Conservation (phyloP, 2,113 vertebrate species). For the Elanus axillaris region DNA sequence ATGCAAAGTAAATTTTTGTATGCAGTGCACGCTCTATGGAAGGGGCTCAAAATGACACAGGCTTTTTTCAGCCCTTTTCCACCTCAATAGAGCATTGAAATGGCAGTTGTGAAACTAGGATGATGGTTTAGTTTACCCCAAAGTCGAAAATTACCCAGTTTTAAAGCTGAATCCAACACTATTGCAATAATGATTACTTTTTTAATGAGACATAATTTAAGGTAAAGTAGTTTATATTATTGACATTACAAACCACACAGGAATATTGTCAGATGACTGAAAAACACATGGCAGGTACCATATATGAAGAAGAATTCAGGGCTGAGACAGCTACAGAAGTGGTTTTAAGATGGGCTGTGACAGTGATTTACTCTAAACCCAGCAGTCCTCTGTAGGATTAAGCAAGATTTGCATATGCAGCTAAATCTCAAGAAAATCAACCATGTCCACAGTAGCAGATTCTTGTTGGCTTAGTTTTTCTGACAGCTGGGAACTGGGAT, state of each 20-base stretch:
- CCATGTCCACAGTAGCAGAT: not conserved
- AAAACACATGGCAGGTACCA: not conserved
- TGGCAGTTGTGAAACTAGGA: not conserved
- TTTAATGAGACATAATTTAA: not conserved
- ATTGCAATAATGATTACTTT: not conserved
- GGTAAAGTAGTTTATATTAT: not conserved
- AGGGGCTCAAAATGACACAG: not conserved
- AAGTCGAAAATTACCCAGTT: not conserved
- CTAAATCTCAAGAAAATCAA: not conserved
- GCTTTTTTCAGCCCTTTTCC: not conserved
- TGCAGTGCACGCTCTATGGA: not conserved
- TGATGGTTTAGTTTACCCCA: not conserved
- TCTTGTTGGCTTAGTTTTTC: not conserved
- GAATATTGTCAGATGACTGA: not conserved
- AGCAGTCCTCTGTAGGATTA: not conserved
- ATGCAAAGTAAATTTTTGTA: conserved; percentile 1
- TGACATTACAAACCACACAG: not conserved
- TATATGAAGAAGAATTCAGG: not conserved
- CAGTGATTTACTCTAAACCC: not conserved
- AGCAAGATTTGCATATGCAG: not conserved
- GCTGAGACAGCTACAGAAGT: not conserved
- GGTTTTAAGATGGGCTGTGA: not conserved
- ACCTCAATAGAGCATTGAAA: not conserved
- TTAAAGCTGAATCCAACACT: not conserved
- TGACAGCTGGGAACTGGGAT: not conserved